Conservation (phyloP, 2,888 invertebrate species). For the Eristalis arbustorum region DNA sequence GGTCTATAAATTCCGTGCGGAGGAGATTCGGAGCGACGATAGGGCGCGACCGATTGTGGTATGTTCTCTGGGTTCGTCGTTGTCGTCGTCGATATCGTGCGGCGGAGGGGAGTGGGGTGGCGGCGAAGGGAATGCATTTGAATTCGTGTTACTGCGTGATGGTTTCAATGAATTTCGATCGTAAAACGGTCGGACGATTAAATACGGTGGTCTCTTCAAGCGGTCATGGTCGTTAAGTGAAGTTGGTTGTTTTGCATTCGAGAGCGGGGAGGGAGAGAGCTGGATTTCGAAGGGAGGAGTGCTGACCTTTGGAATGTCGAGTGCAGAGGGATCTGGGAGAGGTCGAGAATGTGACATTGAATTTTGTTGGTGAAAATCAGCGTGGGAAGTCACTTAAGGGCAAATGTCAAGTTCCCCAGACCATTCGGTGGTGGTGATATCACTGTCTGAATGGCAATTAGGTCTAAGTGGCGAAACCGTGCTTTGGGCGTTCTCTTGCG, state of each 20-base stretch:
- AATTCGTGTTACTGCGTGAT: not conserved
- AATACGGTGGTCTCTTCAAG: not conserved
- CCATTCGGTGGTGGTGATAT: no score
- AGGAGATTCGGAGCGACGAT: conserved; percentile 10
- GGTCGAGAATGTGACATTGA: no score
- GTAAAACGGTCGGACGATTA: not conserved
- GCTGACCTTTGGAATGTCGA: no score
- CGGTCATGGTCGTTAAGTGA: not conserved
- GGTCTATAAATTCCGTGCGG: conserved; percentile 10
- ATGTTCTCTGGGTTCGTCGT: not conserved
- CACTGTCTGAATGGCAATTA: no score
- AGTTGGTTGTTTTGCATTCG: not conserved
- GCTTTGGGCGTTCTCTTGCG: no score
- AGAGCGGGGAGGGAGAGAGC: not conserved
- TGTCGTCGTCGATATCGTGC: not conserved
- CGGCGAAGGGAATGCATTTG: not conserved
- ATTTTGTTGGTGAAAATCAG: no score
- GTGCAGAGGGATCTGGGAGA: no score
- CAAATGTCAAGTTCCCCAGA: no score
- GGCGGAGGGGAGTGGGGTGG: not conserved
- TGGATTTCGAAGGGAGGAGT: no score
- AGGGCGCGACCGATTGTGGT: conserved; percentile 7
- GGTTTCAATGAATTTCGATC: not conserved
- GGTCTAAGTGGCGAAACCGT: no score
- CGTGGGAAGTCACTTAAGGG: no score